phyloP scores from a whole-genome alignment of 37 sponge, comb jelly and placozoan genomes.

The Lycopodina hypogea region DNA sequence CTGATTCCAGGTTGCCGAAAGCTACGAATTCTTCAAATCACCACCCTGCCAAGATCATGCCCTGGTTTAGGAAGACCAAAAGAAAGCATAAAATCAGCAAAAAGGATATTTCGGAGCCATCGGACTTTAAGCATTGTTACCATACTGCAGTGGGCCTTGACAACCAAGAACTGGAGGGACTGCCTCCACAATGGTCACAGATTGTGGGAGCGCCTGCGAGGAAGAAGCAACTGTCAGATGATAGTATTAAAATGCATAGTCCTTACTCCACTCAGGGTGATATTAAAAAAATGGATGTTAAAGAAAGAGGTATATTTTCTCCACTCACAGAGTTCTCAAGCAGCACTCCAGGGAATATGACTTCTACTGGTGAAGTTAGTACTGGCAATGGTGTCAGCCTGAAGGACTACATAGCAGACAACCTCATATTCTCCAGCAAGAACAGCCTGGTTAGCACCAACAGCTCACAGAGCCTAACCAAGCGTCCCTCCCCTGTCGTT shows the following conservation, averaged over 20 bases:
- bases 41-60: slow-evolving; percentile 4
- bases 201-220: slow-evolving; percentile 19
- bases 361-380: too few species aligned
- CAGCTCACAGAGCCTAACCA: slow-evolving; percentile 8
- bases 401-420: not conserved
- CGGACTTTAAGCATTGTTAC: slow-evolving; percentile 74
- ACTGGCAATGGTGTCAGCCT: not conserved
- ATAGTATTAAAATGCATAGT: not conserved
- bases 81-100: slow-evolving; percentile 31
- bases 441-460: not conserved
- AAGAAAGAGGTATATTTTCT: too few species aligned
- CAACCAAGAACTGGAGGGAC: slow-evolving; percentile 33
- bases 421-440: slow-evolving; percentile 3
- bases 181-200: slow-evolving; percentile 84
- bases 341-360: too few species aligned
- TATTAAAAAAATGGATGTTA: too few species aligned
- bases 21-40: too few species aligned
- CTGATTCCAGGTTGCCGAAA: too few species aligned
- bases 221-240: not conserved
- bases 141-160: slow-evolving; percentile 51
- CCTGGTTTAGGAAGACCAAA: slow-evolving; percentile 41
- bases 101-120: slow-evolving; percentile 74
- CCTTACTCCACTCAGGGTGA: too few species aligned
- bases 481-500: slow-evolving; percentile 46
- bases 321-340: too few species aligned